Conservation (phyloP, 1,140 invertebrate species). For the Neoseiulus cucumeris region DNA sequence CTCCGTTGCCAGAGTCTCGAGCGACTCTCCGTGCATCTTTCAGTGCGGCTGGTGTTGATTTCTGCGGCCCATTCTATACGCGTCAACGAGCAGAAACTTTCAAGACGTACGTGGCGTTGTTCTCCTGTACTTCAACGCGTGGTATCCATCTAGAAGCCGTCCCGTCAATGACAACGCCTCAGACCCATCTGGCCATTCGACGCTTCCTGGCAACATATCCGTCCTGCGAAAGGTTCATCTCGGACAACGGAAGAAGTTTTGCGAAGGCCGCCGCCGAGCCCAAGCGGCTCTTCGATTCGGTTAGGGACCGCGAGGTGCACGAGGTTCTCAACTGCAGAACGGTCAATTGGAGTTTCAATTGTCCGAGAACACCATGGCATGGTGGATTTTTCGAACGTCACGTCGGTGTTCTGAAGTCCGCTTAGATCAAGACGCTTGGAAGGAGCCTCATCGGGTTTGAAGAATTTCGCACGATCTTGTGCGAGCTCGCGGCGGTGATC, state of each 20-base stretch:
- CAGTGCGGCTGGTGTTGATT: no score
- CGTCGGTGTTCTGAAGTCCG: background rate
- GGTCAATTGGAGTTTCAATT: conserved; percentile 7
- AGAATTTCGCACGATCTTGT: conserved; percentile 16
- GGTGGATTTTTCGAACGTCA: conserved; percentile 12
- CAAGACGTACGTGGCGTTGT: background rate
- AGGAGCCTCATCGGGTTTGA: conserved; percentile 2
- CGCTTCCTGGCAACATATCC: background rate
- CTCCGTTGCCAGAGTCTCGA: no score
- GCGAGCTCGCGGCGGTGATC: background rate
- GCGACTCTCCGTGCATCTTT: no score
- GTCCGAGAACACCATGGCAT: background rate
- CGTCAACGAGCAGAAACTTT: background rate
- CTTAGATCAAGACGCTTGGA: background rate
- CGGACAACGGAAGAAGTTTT: conserved; percentile 11
- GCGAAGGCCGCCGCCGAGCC: background rate
- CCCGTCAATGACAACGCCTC: background rate
- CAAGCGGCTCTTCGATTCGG: background rate
- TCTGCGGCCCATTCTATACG: background rate
- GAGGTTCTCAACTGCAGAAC: background rate
- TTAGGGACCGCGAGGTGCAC: background rate
- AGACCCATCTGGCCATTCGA: background rate
- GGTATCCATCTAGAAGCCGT: background rate
- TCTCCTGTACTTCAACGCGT: background rate
- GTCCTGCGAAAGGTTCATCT: background rate